These are phyloP conservation scores for Bedellia somnulentella DNA, from an alignment of 2,888 invertebrate species.

Conservation along the genomic window DNA sequence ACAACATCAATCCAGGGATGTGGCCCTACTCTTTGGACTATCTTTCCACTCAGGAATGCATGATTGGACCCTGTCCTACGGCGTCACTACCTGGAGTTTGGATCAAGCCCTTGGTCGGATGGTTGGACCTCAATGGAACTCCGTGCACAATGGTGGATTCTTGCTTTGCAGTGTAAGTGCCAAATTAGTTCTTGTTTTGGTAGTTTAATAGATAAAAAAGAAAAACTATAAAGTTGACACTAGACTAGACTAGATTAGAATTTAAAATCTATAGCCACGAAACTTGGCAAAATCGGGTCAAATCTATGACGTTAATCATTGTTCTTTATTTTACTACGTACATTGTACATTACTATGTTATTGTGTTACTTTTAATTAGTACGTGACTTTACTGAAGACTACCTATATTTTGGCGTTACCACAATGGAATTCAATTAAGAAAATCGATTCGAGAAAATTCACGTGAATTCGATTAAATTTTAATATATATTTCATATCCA, in stretches of 20 bases:
- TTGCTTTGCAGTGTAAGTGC: conserved; percentile 49
- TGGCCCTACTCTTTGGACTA: conserved; percentile 74
- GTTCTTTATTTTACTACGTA: no score
- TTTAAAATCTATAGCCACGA: no score
- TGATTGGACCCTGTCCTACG: conserved; percentile 57
- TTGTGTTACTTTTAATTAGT: no score
- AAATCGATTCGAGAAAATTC: no score
- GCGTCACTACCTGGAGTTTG: conserved; percentile 63
- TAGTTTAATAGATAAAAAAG: not conserved
- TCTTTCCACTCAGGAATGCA: conserved; percentile 56
- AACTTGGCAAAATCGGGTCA: no score
- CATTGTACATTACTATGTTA: no score
- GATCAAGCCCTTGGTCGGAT: conserved; percentile 67
- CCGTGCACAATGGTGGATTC: conserved; percentile 62
- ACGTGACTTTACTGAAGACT: no score
- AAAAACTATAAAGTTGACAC: not conserved
- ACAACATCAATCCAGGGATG: conserved; percentile 34
- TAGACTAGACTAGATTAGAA: no score
- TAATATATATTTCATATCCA: no score
- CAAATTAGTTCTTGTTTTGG: conserved; percentile 1
- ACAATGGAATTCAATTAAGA: no score
- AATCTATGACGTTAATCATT: no score
- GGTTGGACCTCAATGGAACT: conserved; percentile 36
- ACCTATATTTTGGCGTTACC: conserved; percentile 1
- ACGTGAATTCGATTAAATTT: no score